These are phyloP conservation scores for Trichogramma pretiosum DNA, from an alignment of 1,140 invertebrate genomes.

Conservation along the genomic window DNA sequence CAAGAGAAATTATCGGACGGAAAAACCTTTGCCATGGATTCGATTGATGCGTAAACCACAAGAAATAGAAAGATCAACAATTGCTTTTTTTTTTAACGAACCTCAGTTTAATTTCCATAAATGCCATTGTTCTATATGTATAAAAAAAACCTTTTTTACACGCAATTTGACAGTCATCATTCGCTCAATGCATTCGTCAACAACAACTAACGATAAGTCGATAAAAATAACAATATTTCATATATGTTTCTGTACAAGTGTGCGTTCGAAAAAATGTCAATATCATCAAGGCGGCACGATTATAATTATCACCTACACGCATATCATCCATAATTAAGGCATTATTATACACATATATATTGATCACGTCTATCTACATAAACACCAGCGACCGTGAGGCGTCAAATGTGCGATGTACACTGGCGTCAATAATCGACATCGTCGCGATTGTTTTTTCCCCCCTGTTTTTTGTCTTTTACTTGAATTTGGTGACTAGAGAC, in stretches of 20 bases:
- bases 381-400: too few relatives aligned
- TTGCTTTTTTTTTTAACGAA: neutral
- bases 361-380: too few relatives aligned
- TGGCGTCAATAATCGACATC: slow-evolving; percentile 6
- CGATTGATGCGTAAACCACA: slow-evolving; percentile 15
- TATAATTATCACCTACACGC: too few relatives aligned
- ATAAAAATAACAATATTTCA: neutral
- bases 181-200: too few relatives aligned
- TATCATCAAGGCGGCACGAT: slow-evolving; percentile 6
- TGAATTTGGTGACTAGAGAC: slow-evolving; percentile 18
- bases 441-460: neutral
- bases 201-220: too few relatives aligned
- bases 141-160: neutral
- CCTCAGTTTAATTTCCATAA: slow-evolving; percentile 16
- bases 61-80: neutral
- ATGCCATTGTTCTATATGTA: slow-evolving; percentile 11
- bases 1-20: too few relatives aligned
- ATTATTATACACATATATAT: too few relatives aligned
- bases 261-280: slow-evolving; percentile 9
- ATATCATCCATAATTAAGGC: too few relatives aligned
- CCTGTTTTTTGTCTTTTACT: too few relatives aligned
- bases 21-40: too few relatives aligned
- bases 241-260: neutral
- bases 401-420: slow-evolving; percentile 5
- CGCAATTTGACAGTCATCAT: too few relatives aligned